phyloP scores from a whole-genome alignment of 2,888 invertebrate genomes.

The Cerceris ruficornis region DNA sequence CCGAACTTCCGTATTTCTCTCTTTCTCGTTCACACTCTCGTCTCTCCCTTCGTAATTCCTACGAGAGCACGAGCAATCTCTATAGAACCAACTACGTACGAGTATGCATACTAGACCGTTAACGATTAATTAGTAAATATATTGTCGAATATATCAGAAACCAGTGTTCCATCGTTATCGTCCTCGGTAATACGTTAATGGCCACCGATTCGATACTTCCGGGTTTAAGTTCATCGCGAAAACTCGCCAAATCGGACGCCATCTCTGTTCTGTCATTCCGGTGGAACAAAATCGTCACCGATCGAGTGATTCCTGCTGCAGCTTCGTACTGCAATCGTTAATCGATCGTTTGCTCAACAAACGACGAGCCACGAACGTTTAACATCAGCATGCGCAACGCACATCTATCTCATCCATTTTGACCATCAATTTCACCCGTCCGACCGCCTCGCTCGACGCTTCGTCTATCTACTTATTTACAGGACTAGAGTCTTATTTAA shows the following conservation, averaged over 20 bases:
- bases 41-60: conserved; percentile 7
- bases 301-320: too few species aligned
- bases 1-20: neutral
- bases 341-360: neutral
- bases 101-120: conserved; percentile 68
- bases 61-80: conserved; percentile 51
- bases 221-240: neutral
- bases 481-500: conserved; percentile 72
- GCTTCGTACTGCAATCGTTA: neutral
- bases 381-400: neutral
- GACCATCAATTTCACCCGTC: conserved; percentile 21
- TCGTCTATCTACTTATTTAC: conserved; percentile 68
- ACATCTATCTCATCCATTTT: neutral
- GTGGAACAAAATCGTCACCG: too few species aligned
- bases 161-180: conserved; percentile 28
- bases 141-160: conserved; percentile 71
- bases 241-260: too few species aligned
- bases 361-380: conserved; percentile 36
- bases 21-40: neutral
- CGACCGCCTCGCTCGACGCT: conserved; percentile 19
- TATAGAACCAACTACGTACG: conserved; percentile 68
- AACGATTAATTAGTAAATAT: conserved; percentile 68
- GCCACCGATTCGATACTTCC: neutral
- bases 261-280: too few species aligned
- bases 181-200: conserved; percentile 26